Conservation (phyloP, 2,113 vertebrate species). For the Lampris incognitus region DNA sequence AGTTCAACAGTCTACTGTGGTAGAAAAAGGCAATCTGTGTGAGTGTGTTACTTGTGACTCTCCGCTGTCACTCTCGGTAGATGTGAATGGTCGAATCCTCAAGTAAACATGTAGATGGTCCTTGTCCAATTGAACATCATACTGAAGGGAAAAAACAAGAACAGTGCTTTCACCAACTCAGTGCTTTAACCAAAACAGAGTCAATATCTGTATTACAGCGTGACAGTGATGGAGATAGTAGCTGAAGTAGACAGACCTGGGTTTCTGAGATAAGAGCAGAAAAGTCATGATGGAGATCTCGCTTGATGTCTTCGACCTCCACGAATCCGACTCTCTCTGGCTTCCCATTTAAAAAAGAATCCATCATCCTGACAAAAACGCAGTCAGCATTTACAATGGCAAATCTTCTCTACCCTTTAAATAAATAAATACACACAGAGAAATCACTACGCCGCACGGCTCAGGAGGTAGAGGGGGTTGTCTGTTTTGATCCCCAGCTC, state of each 20-base stretch:
- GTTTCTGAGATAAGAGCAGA: slow-evolving; percentile 26
- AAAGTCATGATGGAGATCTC: slow-evolving; percentile 60
- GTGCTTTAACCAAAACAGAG: too few species aligned
- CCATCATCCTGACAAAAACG: slow-evolving; percentile 52
- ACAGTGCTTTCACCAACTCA: too few species aligned
- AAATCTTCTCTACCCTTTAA: too few species aligned
- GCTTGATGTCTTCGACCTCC: slow-evolving; percentile 61
- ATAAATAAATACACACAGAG: too few species aligned
- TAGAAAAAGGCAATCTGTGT: too few species aligned
- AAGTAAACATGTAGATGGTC: slow-evolving; percentile 91
- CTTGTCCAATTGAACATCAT: slow-evolving; percentile 46
- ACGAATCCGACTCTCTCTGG: slow-evolving; percentile 55
- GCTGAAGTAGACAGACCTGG: slow-evolving; percentile 24
- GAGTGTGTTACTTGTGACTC: slow-evolving; percentile 83
- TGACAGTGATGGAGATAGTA: background rate
- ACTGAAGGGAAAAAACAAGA: slow-evolving; percentile 14
- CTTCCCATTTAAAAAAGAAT: slow-evolving; percentile 49
- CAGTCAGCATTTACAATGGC: too few species aligned
- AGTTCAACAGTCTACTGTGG: background rate
- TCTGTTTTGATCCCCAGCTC: too few species aligned
- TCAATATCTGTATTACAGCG: too few species aligned
- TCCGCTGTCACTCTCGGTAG: slow-evolving; percentile 80
- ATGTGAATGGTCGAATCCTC: slow-evolving; percentile 88
- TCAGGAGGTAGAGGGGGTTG: too few species aligned
- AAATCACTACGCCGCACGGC: too few species aligned